Conservation (phyloP, 2,113 vertebrate species). For the Pollachius pollachius region DNA sequence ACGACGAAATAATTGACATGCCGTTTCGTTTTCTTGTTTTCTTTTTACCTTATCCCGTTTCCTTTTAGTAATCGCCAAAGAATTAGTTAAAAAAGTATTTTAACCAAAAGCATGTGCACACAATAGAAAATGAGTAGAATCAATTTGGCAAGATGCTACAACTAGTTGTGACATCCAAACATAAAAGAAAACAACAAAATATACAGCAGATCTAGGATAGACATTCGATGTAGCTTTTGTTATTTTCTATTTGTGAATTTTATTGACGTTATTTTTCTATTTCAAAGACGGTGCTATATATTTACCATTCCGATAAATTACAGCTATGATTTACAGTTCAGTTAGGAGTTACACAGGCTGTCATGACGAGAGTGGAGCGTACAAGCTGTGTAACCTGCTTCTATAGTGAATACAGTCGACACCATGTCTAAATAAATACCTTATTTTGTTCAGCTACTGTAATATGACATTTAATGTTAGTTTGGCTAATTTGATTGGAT, state of each 20-base stretch:
- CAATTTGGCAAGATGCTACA: constrained; percentile 45
- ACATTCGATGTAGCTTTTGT: constrained; percentile 46
- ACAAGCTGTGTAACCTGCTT: constrained; percentile 48
- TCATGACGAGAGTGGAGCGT: constrained; percentile 44
- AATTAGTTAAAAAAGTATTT: constrained; percentile 57
- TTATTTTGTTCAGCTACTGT: constrained; percentile 37
- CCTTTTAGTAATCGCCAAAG: constrained; percentile 60
- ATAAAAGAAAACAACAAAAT: not conserved
- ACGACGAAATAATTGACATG: constrained; percentile 11
- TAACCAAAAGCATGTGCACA: constrained; percentile 76
- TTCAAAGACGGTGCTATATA: constrained; percentile 80
- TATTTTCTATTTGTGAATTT: constrained; percentile 63
- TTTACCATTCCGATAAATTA: constrained; percentile 81
- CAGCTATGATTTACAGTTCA: constrained; percentile 60
- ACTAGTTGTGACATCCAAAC: constrained; percentile 52
- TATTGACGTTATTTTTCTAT: constrained; percentile 51
- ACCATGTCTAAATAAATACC: constrained; percentile 23
- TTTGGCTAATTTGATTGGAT: constrained; percentile 20
- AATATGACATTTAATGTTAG: constrained; percentile 20
- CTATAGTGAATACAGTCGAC: constrained; percentile 56
- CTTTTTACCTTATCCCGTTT: constrained; percentile 21
- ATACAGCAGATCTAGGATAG: constrained; percentile 39
- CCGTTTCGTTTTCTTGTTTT: constrained; percentile 59
- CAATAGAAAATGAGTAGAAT: constrained; percentile 42
- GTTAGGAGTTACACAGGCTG: constrained; percentile 42